These are phyloP conservation scores for Ovis canadensis DNA, from an alignment of 2,113 vertebrate genomes.

Conservation along the genomic window DNA sequence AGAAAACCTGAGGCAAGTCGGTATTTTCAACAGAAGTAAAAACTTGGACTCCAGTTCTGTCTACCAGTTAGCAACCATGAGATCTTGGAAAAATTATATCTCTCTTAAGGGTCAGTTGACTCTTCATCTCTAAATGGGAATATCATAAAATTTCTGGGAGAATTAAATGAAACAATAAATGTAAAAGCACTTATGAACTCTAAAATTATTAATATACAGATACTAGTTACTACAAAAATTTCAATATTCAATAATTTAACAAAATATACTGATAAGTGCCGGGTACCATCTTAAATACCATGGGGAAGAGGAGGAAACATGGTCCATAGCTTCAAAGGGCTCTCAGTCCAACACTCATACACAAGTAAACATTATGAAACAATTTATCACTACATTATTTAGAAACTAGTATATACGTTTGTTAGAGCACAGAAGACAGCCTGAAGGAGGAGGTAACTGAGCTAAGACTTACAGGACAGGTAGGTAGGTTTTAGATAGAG, in stretches of 20 bases:
- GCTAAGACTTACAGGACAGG: background rate
- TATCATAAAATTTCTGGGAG: background rate
- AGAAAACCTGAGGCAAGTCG: background rate
- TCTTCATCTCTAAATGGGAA: constrained; percentile 25
- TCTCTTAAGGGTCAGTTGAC: background rate
- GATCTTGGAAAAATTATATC: background rate
- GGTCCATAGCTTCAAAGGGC: background rate
- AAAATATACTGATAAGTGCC: background rate
- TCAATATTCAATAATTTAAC: background rate
- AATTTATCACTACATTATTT: constrained; percentile 2
- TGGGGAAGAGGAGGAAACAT: background rate
- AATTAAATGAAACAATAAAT: constrained; percentile 16
- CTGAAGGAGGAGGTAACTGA: background rate
- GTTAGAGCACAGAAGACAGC: background rate
- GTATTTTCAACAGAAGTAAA: background rate
- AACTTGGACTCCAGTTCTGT: background rate
- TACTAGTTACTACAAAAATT: background rate
- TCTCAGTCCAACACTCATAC: background rate
- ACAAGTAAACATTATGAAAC: background rate
- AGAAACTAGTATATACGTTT: background rate
- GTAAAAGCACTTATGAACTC: background rate
- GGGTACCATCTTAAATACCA: background rate
- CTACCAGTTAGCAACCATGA: background rate
- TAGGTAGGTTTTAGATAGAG: background rate
- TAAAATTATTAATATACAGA: constrained; percentile 19